Conservation (phyloP, 2,888 invertebrate species). For the Morpho helenor region DNA sequence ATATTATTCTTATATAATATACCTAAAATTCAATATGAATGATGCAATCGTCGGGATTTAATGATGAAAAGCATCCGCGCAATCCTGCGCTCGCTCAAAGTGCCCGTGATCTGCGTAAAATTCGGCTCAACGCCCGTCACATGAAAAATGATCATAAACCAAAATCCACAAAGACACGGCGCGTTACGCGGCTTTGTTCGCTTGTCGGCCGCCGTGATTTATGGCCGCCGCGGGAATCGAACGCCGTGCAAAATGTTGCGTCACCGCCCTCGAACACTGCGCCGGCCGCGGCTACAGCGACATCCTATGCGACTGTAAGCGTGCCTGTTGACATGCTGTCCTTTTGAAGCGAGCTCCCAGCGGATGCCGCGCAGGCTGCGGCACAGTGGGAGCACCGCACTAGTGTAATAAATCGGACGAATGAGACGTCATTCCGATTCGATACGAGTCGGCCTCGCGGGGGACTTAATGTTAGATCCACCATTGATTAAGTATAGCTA, state of each 20-base stretch:
- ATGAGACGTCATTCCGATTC: slow-evolving; percentile 75
- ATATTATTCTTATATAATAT: background rate
- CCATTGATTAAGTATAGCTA: slow-evolving; percentile 69
- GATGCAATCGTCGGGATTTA: too few species aligned
- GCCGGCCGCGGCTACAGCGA: slow-evolving; percentile 33
- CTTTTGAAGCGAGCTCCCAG: background rate
- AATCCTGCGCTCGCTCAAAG: slow-evolving; percentile 15
- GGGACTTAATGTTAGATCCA: slow-evolving; percentile 59
- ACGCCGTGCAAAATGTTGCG: slow-evolving; percentile 72
- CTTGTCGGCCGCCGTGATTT: slow-evolving; percentile 63
- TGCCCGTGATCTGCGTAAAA: slow-evolving; percentile 62
- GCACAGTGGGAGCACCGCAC: slow-evolving; percentile 39
- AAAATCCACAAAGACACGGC: slow-evolving; percentile 75
- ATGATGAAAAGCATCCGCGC: background rate
- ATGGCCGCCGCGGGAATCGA: slow-evolving; percentile 53
- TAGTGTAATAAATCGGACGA: slow-evolving; percentile 65
- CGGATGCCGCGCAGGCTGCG: slow-evolving; percentile 32
- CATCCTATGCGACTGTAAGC: slow-evolving; percentile 31
- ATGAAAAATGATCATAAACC: slow-evolving; percentile 74
- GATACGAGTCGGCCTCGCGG: slow-evolving; percentile 62
- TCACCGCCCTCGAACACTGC: slow-evolving; percentile 48
- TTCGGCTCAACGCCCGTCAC: slow-evolving; percentile 37
- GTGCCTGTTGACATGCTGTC: slow-evolving; percentile 24
- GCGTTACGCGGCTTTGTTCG: slow-evolving; percentile 75
- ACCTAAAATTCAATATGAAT: background rate